Conservation (phyloP, 2,113 vertebrate genomes). For the Dasyprocta punctata region DNA sequence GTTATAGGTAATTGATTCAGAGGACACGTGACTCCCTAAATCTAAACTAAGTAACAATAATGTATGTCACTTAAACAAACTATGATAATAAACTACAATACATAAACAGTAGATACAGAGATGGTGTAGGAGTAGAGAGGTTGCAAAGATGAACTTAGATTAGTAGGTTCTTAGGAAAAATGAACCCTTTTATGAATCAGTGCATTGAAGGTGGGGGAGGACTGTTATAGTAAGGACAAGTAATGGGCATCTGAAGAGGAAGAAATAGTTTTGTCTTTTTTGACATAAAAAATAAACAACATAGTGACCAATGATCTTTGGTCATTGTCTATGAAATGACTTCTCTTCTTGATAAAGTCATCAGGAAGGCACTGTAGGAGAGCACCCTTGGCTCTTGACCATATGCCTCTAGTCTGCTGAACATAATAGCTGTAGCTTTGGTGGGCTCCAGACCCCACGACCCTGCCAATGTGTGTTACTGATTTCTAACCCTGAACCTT, state of each 20-base stretch:
- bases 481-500: neutral
- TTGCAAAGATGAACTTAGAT: neutral
- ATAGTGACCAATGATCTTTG: neutral
- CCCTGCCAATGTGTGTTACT: neutral
- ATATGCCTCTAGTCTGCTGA: neutral
- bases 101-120: neutral
- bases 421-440: neutral
- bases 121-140: neutral
- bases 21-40: neutral
- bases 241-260: neutral
- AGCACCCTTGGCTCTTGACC: neutral
- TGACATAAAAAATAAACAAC: neutral
- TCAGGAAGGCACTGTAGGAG: neutral
- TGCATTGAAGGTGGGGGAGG: neutral
- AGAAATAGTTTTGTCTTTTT: neutral
- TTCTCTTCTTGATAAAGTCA: neutral
- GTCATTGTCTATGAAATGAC: neutral
- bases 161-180: neutral
- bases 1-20: neutral
- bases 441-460: neutral
- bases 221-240: neutral
- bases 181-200: neutral
- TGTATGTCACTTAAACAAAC: neutral
- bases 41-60: neutral
- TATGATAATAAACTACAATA: neutral